Base-by-base conservation (phyloP, 1,140 invertebrate species). In the Listronotus bonariensis region DNA sequence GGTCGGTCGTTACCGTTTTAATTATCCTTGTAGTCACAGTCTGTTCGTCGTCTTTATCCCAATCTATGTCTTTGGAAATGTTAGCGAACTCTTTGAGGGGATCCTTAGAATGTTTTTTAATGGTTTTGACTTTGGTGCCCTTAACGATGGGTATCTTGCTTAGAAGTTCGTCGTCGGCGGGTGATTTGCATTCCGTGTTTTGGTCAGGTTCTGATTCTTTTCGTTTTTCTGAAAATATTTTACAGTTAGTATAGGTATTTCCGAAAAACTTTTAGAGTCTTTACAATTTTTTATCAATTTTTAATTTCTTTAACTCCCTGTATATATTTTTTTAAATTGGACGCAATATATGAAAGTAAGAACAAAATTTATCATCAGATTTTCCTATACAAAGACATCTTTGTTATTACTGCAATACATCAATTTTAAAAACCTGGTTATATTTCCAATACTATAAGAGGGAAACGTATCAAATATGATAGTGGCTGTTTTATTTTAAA, bases 31-130 rank as follows among this genome's bases (percentile, higher is more conserved):
- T 74, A 3, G 72, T 71, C 12, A 75, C 74, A n/a, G 75, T 73
- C 48, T 74, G 67, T 10, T 79, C 74, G 54, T 77, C 76, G 61
- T 80, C 76, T 9, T 73, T 74, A 56, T 82, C 78, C 75, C 81
- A 81, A 63, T 82, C 81, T 7, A 79, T 76, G 18, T 78, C 77
- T 61, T 71, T 72, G 1, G 74, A 71, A 49, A 77, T 60, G 55
- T 73, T 77, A 12, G 77, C 77, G 43, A 78, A 78, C 49, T 78
- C 77, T 65, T 79, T 78, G 8, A 78, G 57, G 9, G 77, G 76
- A 65, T 78, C 76, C 65, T 79, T 79, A n/a, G 78, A 79, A 65
- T 79, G 78, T 70, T 79, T 79, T 67, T 79, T 79, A 11, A 79
- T 79, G 9, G 78, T 79, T 72, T 79, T 79, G 6, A 78, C 74